Evolutionary conservation across 1,140 invertebrate genomes (phyloP), one percentile per base, ranked within the genome.

Genomic region (Callitettix versicolor): DNA sequence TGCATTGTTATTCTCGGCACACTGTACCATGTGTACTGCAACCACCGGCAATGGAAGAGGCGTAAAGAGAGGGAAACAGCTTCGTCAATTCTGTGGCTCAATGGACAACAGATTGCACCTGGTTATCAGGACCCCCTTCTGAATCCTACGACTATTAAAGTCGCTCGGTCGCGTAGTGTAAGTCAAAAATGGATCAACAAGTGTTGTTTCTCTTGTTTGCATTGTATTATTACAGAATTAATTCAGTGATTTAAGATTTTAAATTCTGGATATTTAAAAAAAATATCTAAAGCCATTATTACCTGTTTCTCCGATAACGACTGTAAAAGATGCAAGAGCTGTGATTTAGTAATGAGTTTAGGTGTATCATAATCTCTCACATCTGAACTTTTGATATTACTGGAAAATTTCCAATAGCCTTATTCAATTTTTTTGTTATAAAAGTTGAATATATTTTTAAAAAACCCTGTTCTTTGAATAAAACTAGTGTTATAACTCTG

Each of bases 61-160:
- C 73, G 78, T 33, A 74, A 80, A 56, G 81, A 84, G 65, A 74
- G 79, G 53, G 78, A 82, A 72, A 81, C 79, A 1, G 80, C 83
- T 64, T 79, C 81, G 63, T 58, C 60, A 20, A 60, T 66, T 43
- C 47, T 57, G 5, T 58, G 65, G 58, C 61, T 59, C 24, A 62
- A 61, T 41, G 51, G 60, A 1, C 59, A 62, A 30, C 62, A 60
- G 24, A 46, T 62, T 17, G 44, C 58, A n/a, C 60, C 60, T 41
- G 61, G 59, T 33, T 61, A 61, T 56, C 57, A 49, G 20, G 12
- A 47, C 3, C 42, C 40, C 3, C 26, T 9, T 4, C 26, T 30
- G 3, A 3, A 4, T 4, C 17, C 17, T 2, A 1, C 43, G 7
- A 42, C 56, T 9, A 30, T 58, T 44, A 62, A 62, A 53, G 55